Conservation (phyloP, 2,888 invertebrate genomes). For the Galeopsomyia nigrocyanea region DNA sequence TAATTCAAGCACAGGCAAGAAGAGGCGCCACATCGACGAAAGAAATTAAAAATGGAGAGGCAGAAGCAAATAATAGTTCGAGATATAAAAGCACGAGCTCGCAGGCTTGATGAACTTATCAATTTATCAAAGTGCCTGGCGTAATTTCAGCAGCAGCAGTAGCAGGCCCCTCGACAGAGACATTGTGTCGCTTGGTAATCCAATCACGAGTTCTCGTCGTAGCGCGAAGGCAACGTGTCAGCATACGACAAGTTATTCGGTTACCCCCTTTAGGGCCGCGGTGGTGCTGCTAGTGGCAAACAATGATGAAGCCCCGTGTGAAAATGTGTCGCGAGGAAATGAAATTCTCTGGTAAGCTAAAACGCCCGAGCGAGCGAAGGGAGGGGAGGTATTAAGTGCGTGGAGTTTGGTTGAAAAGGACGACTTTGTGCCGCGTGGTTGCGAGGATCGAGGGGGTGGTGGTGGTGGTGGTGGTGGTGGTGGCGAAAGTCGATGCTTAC, state of each 20-base stretch:
- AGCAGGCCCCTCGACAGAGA: conserved; percentile 9
- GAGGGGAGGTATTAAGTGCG: conserved; percentile 20
- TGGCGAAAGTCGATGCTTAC: conserved; percentile 11
- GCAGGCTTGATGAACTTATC: conserved; percentile 1
- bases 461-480: background rate
- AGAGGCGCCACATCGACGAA: too few relatives aligned
- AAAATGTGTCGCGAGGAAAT: conserved; percentile 39
- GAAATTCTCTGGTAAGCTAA: conserved; percentile 35
- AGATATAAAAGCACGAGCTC: background rate
- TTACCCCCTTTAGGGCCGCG: conserved; percentile 10
- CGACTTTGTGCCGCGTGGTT: too few relatives aligned
- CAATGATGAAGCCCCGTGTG: conserved; percentile 33
- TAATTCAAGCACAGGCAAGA: too few relatives aligned
- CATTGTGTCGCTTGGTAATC: conserved; percentile 18
- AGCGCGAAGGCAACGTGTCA: too few relatives aligned
- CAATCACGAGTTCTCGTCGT: conserved; percentile 19
- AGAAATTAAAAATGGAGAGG: too few relatives aligned
- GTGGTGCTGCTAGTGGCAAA: background rate
- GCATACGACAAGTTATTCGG: conserved; percentile 29
- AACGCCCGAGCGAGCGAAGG: conserved; percentile 3
- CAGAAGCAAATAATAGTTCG: background rate
- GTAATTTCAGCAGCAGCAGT: conserved; percentile 15
- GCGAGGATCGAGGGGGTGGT: too few relatives aligned
- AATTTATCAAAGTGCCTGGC: conserved; percentile 6
- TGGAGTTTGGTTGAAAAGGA: too few relatives aligned